Evolutionary conservation across 2,888 invertebrate species (phyloP).

Genomic region (Nemurella pictetii): DNA sequence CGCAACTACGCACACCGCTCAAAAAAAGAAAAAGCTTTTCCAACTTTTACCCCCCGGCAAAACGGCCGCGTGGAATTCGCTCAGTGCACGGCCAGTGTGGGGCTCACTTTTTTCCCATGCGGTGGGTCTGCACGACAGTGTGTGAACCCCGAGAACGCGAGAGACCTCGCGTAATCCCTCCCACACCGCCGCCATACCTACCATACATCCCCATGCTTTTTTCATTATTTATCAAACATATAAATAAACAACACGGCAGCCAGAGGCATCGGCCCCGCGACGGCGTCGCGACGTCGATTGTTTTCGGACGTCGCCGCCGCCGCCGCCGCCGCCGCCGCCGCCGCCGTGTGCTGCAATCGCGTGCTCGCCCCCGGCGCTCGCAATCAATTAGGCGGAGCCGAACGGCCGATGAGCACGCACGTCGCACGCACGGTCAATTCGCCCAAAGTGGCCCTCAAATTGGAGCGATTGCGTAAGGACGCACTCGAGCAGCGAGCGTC

Average conservation of each 20-base stretch:
- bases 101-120: background rate
- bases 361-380: background rate
- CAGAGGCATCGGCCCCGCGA: too few species aligned
- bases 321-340: background rate
- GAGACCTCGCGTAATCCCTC: background rate
- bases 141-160: background rate
- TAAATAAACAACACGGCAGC: background rate
- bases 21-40: background rate
- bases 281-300: background rate
- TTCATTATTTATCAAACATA: background rate
- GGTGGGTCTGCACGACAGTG: background rate
- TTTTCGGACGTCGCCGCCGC: background rate
- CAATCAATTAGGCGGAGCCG: background rate
- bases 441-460: background rate
- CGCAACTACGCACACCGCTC: background rate
- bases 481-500: too few species aligned
- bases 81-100: background rate
- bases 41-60: background rate
- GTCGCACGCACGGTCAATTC: background rate
- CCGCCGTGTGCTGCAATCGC: background rate
- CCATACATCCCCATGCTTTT: background rate
- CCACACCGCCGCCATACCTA: too few species aligned
- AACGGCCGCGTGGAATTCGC: too few species aligned
- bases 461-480: background rate
- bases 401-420: background rate